Conservation (phyloP, 2,888 invertebrate species). For the Erebia palarica region DNA sequence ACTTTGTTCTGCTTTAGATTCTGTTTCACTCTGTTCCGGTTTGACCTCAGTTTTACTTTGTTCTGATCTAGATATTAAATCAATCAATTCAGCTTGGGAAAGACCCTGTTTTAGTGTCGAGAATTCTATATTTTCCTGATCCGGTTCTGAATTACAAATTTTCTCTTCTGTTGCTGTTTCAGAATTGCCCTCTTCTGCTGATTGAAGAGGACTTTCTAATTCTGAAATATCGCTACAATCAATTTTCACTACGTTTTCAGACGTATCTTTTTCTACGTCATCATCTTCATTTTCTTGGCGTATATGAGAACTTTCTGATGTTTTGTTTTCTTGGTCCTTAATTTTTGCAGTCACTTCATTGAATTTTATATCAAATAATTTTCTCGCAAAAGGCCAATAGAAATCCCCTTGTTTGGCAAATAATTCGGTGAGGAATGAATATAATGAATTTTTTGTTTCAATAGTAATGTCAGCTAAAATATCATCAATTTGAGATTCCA, state of each 20-base stretch:
- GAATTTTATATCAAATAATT: conserved; percentile 35
- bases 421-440: conserved; percentile 26
- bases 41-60: neutral
- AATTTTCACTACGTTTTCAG: neutral
- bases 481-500: conserved; percentile 46
- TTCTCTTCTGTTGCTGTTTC: neutral
- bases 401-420: conserved; percentile 48
- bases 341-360: conserved; percentile 14
- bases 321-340: neutral
- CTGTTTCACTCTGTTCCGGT: neutral
- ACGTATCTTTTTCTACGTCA: neutral
- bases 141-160: neutral
- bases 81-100: neutral
- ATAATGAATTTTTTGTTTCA: conserved; percentile 31
- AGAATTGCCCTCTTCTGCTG: neutral
- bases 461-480: conserved; percentile 41
- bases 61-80: neutral
- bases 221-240: neutral
- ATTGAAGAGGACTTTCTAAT: neutral
- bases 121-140: neutral
- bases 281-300: neutral
- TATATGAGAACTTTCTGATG: neutral
- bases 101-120: neutral
- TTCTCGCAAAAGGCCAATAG: conserved; percentile 56
- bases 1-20: neutral